Evolutionary conservation across 2,113 vertebrate genomes (phyloP).

Genomic region (Marcusenius ussheri): DNA sequence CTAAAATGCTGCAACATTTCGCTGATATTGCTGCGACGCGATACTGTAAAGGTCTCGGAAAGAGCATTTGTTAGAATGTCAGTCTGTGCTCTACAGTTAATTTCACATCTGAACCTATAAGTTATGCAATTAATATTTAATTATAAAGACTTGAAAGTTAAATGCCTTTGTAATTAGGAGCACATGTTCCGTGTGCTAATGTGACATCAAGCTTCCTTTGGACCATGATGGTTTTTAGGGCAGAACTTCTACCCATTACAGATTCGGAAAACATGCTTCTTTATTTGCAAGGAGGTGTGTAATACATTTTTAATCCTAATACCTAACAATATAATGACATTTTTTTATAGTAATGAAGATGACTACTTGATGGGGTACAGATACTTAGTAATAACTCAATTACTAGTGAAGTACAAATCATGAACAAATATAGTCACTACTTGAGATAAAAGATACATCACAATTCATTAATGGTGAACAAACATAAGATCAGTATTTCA

Average conservation of each 20-base stretch:
- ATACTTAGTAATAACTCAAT: not conserved
- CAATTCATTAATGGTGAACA: no score
- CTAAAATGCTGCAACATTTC: not conserved
- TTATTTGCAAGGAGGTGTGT: not conserved
- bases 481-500: not conserved
- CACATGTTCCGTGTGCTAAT: slow-evolving; percentile 46
- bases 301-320: not conserved
- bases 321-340: not conserved
- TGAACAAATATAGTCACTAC: not conserved
- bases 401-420: not conserved
- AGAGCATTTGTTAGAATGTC: slow-evolving; percentile 29
- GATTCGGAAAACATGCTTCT: slow-evolving; percentile 27
- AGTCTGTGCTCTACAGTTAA: slow-evolving; percentile 37
- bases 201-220: slow-evolving; percentile 54
- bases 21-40: not conserved
- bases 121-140: slow-evolving; percentile 54
- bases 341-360: not conserved
- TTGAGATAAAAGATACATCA: not conserved
- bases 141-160: slow-evolving; percentile 34
- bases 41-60: not conserved
- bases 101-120: slow-evolving; percentile 44
- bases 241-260: slow-evolving; percentile 40
- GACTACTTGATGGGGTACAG: not conserved
- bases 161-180: slow-evolving; percentile 47
- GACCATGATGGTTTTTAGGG: slow-evolving; percentile 46